phyloP scores from a whole-genome alignment of 2,888 invertebrate genomes.

The Apotomis capreana region DNA sequence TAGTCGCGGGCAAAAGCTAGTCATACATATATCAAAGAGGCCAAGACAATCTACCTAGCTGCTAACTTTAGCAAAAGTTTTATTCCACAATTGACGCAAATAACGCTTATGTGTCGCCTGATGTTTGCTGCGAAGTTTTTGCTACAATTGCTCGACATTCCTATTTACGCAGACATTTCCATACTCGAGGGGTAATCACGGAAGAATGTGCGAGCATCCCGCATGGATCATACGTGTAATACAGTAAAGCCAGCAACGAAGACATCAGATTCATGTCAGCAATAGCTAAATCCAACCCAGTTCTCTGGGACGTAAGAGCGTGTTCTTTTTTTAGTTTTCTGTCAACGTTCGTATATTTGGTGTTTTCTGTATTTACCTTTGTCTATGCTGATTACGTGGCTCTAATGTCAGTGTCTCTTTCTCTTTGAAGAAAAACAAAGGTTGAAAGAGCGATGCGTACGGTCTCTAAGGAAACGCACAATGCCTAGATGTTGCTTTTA shows the following conservation, averaged over 20 bases:
- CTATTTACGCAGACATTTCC: constrained; percentile 1
- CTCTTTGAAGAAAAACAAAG: constrained; percentile 26
- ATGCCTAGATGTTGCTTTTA: constrained; percentile 5
- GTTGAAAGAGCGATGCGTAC: constrained; percentile 22
- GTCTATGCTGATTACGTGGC: constrained; percentile 31
- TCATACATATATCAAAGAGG: too few species aligned
- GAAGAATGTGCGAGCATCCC: constrained; percentile 25
- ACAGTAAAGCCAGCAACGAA: not conserved
- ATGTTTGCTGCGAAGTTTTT: not conserved
- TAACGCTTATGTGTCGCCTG: not conserved
- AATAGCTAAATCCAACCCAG: not conserved
- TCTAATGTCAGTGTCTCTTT: constrained; percentile 21
- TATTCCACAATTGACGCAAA: not conserved
- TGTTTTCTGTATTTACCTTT: constrained; percentile 7
- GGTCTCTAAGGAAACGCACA: not conserved
- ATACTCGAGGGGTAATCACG: constrained; percentile 21
- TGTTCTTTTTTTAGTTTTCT: not conserved
- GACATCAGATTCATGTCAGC: not conserved
- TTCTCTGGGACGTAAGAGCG: not conserved
- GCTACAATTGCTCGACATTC: not conserved
- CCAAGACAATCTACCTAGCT: too few species aligned
- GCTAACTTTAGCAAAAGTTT: not conserved
- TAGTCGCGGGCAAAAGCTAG: too few species aligned
- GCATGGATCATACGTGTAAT: constrained; percentile 12
- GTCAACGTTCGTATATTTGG: not conserved